These are phyloP conservation scores for Choristoneura fumiferana DNA, from an alignment of 1,140 invertebrate genomes.

Conservation along the genomic window DNA sequence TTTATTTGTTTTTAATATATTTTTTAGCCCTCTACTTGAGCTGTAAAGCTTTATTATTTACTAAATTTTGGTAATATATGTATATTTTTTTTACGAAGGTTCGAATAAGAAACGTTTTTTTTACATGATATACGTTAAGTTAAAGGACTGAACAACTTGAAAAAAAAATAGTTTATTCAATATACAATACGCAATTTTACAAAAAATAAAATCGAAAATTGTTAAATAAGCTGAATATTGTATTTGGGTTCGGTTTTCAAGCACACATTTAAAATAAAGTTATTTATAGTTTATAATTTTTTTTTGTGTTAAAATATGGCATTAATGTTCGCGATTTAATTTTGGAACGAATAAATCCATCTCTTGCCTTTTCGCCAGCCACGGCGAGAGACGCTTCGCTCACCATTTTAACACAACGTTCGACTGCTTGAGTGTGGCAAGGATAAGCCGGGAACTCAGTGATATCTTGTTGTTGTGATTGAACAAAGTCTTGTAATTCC, in stretches of 20 bases:
- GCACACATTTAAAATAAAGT: too few relatives aligned
- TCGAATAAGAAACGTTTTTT: too few relatives aligned
- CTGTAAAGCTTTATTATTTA: not conserved
- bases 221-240: too few relatives aligned
- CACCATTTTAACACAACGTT: conserved; percentile 42
- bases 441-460: conserved; percentile 21
- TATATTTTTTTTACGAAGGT: too few relatives aligned
- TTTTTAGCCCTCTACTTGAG: conserved; percentile 11
- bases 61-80: too few relatives aligned
- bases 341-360: conserved; percentile 21
- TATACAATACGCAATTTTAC: too few relatives aligned
- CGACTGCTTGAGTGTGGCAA: conserved; percentile 45
- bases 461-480: conserved; percentile 4
- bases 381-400: conserved; percentile 20
- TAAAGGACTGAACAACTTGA: too few relatives aligned
- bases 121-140: too few relatives aligned
- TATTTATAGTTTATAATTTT: too few relatives aligned
- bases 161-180: too few relatives aligned
- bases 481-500: not conserved
- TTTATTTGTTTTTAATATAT: conserved; percentile 1
- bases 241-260: too few relatives aligned
- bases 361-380: conserved; percentile 14
- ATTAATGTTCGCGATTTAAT: conserved; percentile 3
- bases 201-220: too few relatives aligned
- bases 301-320: conserved; percentile 13